Evolutionary conservation across 1,140 invertebrate genomes (phyloP), one percentile per base, ranked within the genome.

Genomic region (Drosophila mayri): DNA sequence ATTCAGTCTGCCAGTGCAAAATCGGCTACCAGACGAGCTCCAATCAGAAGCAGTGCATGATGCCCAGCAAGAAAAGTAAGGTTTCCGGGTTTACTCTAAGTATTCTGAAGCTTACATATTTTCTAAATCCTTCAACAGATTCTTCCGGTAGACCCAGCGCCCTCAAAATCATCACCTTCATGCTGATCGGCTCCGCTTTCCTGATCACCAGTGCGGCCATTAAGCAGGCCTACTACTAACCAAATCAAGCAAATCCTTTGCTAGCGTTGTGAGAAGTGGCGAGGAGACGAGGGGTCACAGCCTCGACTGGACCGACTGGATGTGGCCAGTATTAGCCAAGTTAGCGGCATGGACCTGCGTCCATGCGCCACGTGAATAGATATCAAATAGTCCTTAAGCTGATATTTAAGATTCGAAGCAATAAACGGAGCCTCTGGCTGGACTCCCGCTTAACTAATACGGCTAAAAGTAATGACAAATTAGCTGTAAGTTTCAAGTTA

Each of bases 1-100:
- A 94, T 74, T 93, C 93, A 1, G 61, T 93, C 3, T 94, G 94
- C 35, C 93, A 94, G 59, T 94, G 94, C 60, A 91, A 93, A 60
- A 92, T 94, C 58, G 77, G 92, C 11, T 93, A 90, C 59, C 90
- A 92, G 1, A 93, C 90, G 47, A 93, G 90, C 14, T 85, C 92
- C 40, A 83, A 92, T 43, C 68, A 92, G 49, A 79, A 76, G 50
- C 73, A 81, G 47, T 91, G 92, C 63, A 90, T 92, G 46, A 75
- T 87, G 67, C 65, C 90, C 79, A 92, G 81, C 50, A 92, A 92
- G 68, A 93, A 92, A 82, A 93, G 92, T 93, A 54, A 63, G 71
- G 40, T 4, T 2, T 2, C 11, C 1, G 14, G 30, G 22, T 12
- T 3, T 37, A 1, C 14, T 54, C 1, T 11, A 1, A 25, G 4